Conservation (phyloP, 2,888 invertebrate species). For the Dendrolimus pini region DNA sequence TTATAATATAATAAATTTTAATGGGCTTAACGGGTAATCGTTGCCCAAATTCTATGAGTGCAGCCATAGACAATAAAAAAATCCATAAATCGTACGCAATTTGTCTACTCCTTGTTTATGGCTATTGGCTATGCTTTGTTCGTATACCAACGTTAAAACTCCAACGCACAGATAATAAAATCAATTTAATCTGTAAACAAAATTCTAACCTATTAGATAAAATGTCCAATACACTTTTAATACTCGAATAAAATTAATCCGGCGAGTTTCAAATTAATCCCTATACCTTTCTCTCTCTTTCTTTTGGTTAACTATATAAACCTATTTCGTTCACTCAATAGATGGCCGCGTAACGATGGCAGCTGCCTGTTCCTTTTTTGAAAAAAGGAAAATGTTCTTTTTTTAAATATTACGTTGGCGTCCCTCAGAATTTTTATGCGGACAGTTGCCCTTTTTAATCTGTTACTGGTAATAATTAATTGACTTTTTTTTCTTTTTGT, state of each 20-base stretch:
- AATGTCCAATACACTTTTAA: slow-evolving; percentile 52
- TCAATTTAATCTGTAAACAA: slow-evolving; percentile 43
- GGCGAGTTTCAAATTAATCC: slow-evolving; percentile 52
- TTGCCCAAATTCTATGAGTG: too few species aligned
- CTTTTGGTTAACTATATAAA: slow-evolving; percentile 14
- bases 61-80: slow-evolving; percentile 5
- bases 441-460: slow-evolving; percentile 64
- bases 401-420: slow-evolving; percentile 54
- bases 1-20: too few species aligned
- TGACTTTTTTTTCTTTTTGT: slow-evolving; percentile 29
- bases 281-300: slow-evolving; percentile 37
- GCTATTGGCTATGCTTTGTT: neutral
- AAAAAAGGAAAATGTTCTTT: slow-evolving; percentile 46
- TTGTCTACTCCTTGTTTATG: slow-evolving; percentile 1
- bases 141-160: slow-evolving; percentile 5
- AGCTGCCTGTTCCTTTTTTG: slow-evolving; percentile 65
- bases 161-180: slow-evolving; percentile 23
- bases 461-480: slow-evolving; percentile 38
- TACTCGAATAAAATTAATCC: slow-evolving; percentile 64
- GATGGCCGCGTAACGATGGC: slow-evolving; percentile 57
- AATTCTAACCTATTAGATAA: slow-evolving; percentile 52
- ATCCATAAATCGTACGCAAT: neutral
- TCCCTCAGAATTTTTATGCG: slow-evolving; percentile 56
- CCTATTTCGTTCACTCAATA: slow-evolving; percentile 38
- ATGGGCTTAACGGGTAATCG: too few species aligned